Conservation (phyloP, 2,797 vertebrate species). For the Poeciliopsis turneri region DNA sequence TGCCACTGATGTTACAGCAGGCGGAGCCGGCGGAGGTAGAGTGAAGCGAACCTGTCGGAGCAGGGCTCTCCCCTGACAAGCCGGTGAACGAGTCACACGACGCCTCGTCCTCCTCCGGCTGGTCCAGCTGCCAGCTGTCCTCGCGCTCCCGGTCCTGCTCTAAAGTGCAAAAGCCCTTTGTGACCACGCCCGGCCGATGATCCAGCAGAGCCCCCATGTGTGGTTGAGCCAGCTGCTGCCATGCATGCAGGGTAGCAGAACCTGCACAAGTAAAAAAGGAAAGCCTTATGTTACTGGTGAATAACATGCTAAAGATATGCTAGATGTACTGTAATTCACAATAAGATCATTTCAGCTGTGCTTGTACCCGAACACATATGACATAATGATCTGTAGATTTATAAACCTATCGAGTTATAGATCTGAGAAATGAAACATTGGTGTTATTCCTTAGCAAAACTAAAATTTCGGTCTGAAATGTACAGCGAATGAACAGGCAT, state of each 20-base stretch:
- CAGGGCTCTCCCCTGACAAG: conserved; percentile 68
- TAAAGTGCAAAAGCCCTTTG: conserved; percentile 93
- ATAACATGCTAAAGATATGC: neutral
- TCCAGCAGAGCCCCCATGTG: conserved; percentile 96
- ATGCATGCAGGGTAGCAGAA: conserved; percentile 97
- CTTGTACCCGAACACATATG: neutral
- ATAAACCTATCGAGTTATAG: neutral
- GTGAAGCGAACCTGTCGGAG: conserved; percentile 74
- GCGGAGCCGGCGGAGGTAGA: conserved; percentile 63
- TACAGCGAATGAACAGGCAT: neutral
- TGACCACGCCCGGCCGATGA: conserved; percentile 93
- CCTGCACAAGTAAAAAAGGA: conserved; percentile 76
- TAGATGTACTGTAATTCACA: neutral
- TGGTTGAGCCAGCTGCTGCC: conserved; percentile 98
- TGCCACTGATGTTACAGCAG: conserved; percentile 41
- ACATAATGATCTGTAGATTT: neutral
- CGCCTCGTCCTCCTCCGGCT: conserved; percentile 94
- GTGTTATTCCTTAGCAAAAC: neutral
- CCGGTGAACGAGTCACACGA: conserved; percentile 82
- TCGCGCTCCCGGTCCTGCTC: conserved; percentile 66
- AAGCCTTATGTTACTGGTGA: conserved; percentile 10
- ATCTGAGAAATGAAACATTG: neutral
- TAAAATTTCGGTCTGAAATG: neutral
- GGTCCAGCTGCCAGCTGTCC: conserved; percentile 82
- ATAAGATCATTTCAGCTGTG: neutral